Percentiles rank a stretch among this genome's conserved stretches.
Conservation (phyloP, 2,888 invertebrate genomes). For the Colostygia pectinataria region DNA sequence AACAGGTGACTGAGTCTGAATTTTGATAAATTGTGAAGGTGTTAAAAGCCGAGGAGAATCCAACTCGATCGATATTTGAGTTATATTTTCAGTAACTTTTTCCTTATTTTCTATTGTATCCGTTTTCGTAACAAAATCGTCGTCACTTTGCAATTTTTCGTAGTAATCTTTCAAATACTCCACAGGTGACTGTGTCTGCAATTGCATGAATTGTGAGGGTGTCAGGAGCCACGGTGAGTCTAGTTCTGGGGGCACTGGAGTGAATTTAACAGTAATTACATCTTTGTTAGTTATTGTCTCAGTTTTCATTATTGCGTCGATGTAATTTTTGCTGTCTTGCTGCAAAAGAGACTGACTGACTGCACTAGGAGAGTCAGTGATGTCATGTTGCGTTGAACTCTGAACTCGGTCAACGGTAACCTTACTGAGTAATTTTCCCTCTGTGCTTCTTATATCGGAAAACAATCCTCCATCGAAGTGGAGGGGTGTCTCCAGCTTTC, state of each 20-base stretch:
- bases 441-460: slow-evolving; percentile 76
- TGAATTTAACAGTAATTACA: slow-evolving; percentile 76
- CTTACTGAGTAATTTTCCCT: slow-evolving; percentile 77
- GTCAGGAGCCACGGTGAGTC: slow-evolving; percentile 56
- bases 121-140: slow-evolving; percentile 66
- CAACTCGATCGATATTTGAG: slow-evolving; percentile 67
- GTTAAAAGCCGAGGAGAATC: slow-evolving; percentile 55
- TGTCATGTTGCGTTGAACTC: slow-evolving; percentile 68
- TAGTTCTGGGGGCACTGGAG: slow-evolving; percentile 70
- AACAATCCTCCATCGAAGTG: slow-evolving; percentile 80
- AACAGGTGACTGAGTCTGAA: slow-evolving; percentile 19
- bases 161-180: slow-evolving; percentile 55
- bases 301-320: slow-evolving; percentile 68
- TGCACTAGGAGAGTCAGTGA: slow-evolving; percentile 65
- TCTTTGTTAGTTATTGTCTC: slow-evolving; percentile 78
- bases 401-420: slow-evolving; percentile 76
- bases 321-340: slow-evolving; percentile 59
- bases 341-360: too few relatives aligned
- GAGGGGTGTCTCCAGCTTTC: slow-evolving; percentile 81
- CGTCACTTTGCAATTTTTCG: slow-evolving; percentile 69
- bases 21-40: slow-evolving; percentile 46
- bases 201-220: slow-evolving; percentile 46
- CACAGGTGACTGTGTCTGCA: slow-evolving; percentile 21
- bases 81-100: slow-evolving; percentile 72
- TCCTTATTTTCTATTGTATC: slow-evolving; percentile 75